These are phyloP conservation scores for Hydrozoanthus gracilis DNA, from an alignment of 92 coral and sea anemone species.

Conservation along the genomic window DNA sequence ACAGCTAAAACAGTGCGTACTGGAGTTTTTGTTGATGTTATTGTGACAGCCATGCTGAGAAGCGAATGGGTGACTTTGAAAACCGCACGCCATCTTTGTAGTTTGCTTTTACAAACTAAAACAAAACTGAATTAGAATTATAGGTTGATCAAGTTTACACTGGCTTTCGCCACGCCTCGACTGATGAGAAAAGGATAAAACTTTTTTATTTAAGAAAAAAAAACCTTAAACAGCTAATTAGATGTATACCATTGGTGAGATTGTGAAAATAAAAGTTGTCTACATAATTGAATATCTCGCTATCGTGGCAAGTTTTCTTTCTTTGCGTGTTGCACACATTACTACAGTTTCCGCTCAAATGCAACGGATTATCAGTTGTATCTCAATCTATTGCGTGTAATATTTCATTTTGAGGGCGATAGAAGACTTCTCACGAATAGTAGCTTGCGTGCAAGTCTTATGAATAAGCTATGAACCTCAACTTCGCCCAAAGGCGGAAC, in stretches of 20 bases:
- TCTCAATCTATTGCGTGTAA: slow-evolving; percentile 36
- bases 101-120: slow-evolving; percentile 17
- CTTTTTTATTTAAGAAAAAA: not conserved
- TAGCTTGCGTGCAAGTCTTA: slow-evolving; percentile 29
- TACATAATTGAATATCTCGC: not conserved
- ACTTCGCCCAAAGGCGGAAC: slow-evolving; percentile 22
- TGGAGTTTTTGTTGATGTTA: slow-evolving; percentile 26
- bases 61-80: slow-evolving; percentile 1
- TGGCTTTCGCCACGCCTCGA: slow-evolving; percentile 43
- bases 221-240: not conserved
- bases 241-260: slow-evolving; percentile 2
- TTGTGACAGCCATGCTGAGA: slow-evolving; percentile 42
- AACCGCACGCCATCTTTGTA: slow-evolving; percentile 41
- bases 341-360: slow-evolving; percentile 12
- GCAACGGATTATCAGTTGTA: not conserved
- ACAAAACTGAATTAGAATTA: slow-evolving; percentile 8
- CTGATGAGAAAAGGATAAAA: slow-evolving; percentile 22
- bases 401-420: not conserved
- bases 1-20: not conserved
- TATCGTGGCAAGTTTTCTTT: not conserved
- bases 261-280: not conserved
- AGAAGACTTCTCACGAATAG: slow-evolving; percentile 26
- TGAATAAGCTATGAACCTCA: not conserved
- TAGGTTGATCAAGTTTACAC: slow-evolving; percentile 15
- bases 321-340: slow-evolving; percentile 26